phyloP scores from a whole-genome alignment of 2,113 vertebrate species.

The Gambusia affinis region DNA sequence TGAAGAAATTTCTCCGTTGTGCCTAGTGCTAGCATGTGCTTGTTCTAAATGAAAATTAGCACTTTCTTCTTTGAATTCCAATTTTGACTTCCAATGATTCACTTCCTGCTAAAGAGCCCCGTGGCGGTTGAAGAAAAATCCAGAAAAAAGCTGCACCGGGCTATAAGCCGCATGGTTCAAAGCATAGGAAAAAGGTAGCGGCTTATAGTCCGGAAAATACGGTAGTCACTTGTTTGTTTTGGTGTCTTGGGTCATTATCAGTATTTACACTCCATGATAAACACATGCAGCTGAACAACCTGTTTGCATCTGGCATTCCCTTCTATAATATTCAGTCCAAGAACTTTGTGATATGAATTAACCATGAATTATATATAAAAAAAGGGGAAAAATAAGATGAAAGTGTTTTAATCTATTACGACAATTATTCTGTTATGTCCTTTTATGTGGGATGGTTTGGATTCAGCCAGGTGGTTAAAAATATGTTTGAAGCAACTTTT shows the following conservation, averaged over 20 bases:
- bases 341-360: neutral
- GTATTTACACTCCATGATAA: neutral
- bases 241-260: slow-evolving; percentile 21
- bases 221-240: neutral
- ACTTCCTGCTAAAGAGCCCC: too few relatives aligned
- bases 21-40: too few relatives aligned
- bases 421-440: neutral
- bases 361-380: neutral
- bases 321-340: neutral
- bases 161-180: too few relatives aligned
- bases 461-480: neutral
- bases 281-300: neutral
- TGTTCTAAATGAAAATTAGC: too few relatives aligned
- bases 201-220: too few relatives aligned
- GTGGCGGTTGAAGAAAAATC: too few relatives aligned
- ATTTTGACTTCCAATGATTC: too few relatives aligned
- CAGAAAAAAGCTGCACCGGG: too few relatives aligned
- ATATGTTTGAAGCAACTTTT: neutral
- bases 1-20: too few relatives aligned
- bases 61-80: too few relatives aligned
- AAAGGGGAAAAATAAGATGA: neutral
- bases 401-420: neutral
- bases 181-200: too few relatives aligned
- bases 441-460: neutral
- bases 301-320: neutral